A percentile compares a stretch with the other conserved stretches of the same genome.
These are phyloP conservation scores for Busseola fusca DNA, from an alignment of 2,888 invertebrate genomes.

Conservation along the genomic window DNA sequence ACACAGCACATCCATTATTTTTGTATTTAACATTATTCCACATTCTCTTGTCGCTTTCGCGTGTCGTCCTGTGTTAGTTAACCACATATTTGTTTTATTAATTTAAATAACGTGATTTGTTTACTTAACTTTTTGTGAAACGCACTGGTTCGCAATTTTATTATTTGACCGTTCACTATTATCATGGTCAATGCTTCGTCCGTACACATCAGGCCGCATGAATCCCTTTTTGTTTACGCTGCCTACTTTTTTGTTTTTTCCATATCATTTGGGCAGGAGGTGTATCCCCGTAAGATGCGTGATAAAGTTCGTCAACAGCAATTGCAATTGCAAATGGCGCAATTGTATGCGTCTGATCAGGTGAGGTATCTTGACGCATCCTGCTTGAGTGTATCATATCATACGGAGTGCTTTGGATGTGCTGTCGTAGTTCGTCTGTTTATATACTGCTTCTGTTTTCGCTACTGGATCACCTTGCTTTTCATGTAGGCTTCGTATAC, in stretches of 20 bases:
- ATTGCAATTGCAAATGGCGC: constrained; percentile 90
- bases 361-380: constrained; percentile 87
- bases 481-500: constrained; percentile 71
- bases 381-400: constrained; percentile 81
- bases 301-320: constrained; percentile 92
- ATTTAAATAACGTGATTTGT: constrained; percentile 71
- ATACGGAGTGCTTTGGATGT: constrained; percentile 87
- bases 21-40: constrained; percentile 71
- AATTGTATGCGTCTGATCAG: constrained; percentile 88
- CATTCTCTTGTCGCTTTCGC: constrained; percentile 77
- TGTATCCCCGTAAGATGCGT: constrained; percentile 94
- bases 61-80: constrained; percentile 83
- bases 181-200: constrained; percentile 76
- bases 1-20: constrained; percentile 85
- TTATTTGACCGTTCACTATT: constrained; percentile 68
- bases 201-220: constrained; percentile 83
- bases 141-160: constrained; percentile 71
- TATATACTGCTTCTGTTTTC: constrained; percentile 78
- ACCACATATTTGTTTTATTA: constrained; percentile 74
- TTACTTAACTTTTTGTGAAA: constrained; percentile 72
- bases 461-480: constrained; percentile 76
- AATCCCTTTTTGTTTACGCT: constrained; percentile 87
- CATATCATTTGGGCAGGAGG: constrained; percentile 91
- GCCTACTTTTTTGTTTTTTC: constrained; percentile 88
- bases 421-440: constrained; percentile 83